phyloP scores from a whole-genome alignment of 1,140 invertebrate genomes.

The Hycleus phaleratus region DNA sequence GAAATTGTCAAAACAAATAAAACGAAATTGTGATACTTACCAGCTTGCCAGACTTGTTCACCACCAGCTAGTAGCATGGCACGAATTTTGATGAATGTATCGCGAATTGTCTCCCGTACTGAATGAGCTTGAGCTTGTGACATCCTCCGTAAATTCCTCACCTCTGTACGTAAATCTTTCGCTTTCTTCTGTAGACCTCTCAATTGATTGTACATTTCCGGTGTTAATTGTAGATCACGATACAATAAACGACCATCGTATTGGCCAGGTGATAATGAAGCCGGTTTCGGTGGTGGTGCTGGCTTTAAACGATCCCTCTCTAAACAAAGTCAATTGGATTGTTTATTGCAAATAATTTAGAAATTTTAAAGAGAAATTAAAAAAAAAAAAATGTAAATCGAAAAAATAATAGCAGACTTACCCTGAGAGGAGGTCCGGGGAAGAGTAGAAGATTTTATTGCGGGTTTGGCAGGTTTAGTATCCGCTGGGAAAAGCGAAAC shows the following conservation, averaged over 20 bases:
- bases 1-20: neutral
- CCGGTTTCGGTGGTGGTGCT: conserved; percentile 73
- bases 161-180: conserved; percentile 81
- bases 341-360: conserved; percentile 1
- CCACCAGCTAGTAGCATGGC: conserved; percentile 58
- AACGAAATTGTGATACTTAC: conserved; percentile 10
- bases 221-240: conserved; percentile 61
- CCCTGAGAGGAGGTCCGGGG: conserved; percentile 88
- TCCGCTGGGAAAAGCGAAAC: conserved; percentile 62
- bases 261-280: conserved; percentile 59
- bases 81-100: conserved; percentile 78
- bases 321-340: conserved; percentile 36
- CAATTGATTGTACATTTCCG: conserved; percentile 81
- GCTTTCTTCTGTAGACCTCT: conserved; percentile 80
- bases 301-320: conserved; percentile 77
- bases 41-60: conserved; percentile 45
- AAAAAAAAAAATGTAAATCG: neutral
- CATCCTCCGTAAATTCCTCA: conserved; percentile 78
- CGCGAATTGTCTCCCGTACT: conserved; percentile 83
- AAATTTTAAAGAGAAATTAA: neutral
- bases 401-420: conserved; percentile 46
- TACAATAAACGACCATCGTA: conserved; percentile 52
- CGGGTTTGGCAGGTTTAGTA: conserved; percentile 87
- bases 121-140: conserved; percentile 86
- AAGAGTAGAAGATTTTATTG: conserved; percentile 88